phyloP scores from a whole-genome alignment of 2,113 vertebrate genomes.

The Tachysurus vachellii region DNA sequence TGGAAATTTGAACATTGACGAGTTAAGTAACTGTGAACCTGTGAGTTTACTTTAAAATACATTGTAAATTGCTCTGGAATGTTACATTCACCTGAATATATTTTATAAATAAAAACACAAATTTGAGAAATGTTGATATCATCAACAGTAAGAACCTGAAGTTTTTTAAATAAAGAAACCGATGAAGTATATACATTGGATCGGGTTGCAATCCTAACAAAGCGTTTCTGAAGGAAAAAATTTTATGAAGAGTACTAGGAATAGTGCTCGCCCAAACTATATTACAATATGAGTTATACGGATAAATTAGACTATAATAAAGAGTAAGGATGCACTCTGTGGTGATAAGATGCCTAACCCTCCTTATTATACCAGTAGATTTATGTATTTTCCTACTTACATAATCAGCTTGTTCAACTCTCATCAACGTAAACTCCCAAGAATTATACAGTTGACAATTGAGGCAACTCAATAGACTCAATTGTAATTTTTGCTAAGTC shows the following conservation, averaged over 20 bases:
- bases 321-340: background rate
- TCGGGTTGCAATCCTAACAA: background rate
- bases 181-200: background rate
- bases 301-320: background rate
- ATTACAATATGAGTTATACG: background rate
- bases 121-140: background rate
- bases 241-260: background rate
- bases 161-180: conserved; percentile 7
- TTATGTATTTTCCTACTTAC: background rate
- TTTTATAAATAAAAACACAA: conserved; percentile 8
- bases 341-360: background rate
- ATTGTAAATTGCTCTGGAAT: background rate
- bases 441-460: background rate
- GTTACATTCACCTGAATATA: background rate
- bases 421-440: background rate
- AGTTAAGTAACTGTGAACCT: too few species aligned
- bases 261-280: background rate
- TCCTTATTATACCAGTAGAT: background rate
- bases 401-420: background rate
- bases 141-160: conserved; percentile 14
- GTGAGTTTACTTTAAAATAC: too few species aligned
- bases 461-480: too few species aligned
- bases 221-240: background rate
- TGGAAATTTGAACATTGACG: too few species aligned
- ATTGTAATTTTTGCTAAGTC: too few species aligned